Evolutionary conservation across 2,888 invertebrate species (phyloP).

Genomic region (Stegophylla sp.): DNA sequence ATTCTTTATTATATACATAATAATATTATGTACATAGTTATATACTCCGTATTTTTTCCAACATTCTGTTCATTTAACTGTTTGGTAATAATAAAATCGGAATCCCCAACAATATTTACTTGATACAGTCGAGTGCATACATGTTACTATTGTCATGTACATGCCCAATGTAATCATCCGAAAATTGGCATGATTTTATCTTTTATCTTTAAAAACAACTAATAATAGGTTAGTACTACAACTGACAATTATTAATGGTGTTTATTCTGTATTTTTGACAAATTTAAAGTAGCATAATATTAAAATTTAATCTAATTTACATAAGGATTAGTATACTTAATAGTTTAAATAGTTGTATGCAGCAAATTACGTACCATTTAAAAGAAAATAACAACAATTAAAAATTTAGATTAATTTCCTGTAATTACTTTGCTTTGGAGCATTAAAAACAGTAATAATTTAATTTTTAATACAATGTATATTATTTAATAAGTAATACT

Average conservation of each 20-base stretch:
- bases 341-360: too few relatives aligned
- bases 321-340: too few relatives aligned
- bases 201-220: conserved; percentile 26
- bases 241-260: not conserved
- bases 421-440: not conserved
- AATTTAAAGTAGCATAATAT: not conserved
- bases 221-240: conserved; percentile 23
- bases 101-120: too few relatives aligned
- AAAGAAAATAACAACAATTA: not conserved
- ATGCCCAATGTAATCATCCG: not conserved
- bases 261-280: not conserved
- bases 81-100: too few relatives aligned
- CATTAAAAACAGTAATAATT: not conserved
- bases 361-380: not conserved
- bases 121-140: not conserved
- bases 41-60: too few relatives aligned
- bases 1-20: too few relatives aligned
- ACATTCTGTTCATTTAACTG: too few relatives aligned
- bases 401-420: not conserved
- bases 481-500: too few relatives aligned
- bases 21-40: too few relatives aligned
- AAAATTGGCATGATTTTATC: conserved; percentile 30
- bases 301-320: too few relatives aligned
- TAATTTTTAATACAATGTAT: too few relatives aligned
- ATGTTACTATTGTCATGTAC: not conserved